Percentiles rank a stretch among this genome's conserved stretches.
Conservation (phyloP, 2,888 invertebrate species). For the Trichogramma evanescens region DNA sequence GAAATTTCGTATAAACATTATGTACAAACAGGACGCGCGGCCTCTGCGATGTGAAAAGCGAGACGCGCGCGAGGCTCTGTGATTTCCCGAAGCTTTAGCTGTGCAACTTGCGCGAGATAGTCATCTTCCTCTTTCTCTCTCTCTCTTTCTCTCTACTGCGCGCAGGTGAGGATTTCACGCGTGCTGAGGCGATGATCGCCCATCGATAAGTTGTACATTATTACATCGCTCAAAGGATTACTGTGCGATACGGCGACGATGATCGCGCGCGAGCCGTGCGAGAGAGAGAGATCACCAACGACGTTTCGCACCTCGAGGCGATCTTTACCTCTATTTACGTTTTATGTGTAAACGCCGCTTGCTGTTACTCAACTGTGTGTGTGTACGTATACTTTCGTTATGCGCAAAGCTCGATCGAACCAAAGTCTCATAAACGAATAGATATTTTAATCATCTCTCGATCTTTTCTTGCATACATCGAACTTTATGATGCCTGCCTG, state of each 20-base stretch:
- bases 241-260: conserved; percentile 16
- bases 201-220: conserved; percentile 18
- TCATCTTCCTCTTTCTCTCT: conserved; percentile 5
- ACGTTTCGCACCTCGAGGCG: conserved; percentile 35
- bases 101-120: conserved; percentile 24
- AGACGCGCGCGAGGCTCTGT: not conserved
- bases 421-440: conserved; percentile 33
- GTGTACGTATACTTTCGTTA: conserved; percentile 10
- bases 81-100: not conserved
- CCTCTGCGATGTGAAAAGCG: not conserved
- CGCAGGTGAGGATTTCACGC: conserved; percentile 19
- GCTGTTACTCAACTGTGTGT: not conserved
- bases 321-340: not conserved
- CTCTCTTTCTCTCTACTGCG: not conserved
- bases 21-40: not conserved
- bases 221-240: no score
- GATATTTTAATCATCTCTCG: conserved; percentile 41
- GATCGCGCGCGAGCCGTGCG: not conserved
- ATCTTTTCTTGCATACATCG: conserved; percentile 24
- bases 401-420: conserved; percentile 32
- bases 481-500: conserved; percentile 11
- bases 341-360: not conserved
- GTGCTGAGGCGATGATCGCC: conserved; percentile 5
- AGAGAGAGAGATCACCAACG: conserved; percentile 39
- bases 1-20: no score